Evolutionary conservation across 2,888 invertebrate species (phyloP), one percentile per base, ranked within the genome.

Genomic region (Chesias legatella): DNA sequence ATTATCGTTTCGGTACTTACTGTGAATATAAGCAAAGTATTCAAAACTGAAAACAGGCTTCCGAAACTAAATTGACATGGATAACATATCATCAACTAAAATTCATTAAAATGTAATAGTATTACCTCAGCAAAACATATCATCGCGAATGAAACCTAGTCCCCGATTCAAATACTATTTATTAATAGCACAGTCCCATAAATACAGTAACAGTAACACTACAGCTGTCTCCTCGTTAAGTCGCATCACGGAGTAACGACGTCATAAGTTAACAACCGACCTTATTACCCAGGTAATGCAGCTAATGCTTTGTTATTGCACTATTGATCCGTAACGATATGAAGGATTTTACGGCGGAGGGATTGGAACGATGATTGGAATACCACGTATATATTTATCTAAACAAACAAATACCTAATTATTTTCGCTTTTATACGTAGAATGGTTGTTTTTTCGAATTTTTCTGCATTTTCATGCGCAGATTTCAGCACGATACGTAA

Each of bases 261-360:
- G 57, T 62, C 55, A 67, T 62, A 65, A 63, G 64, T 67, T 73
- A 73, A 77, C 72, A 59, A 72, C 68, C 64, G 54, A 48, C 60
- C 60, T 67, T 76, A 74, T 71, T 67, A 65, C 68, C 53, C 59
- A 47, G 51, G 58, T 54, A 58, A 61, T 42, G 50, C 60, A 51
- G 57, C 64, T 73, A 72, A 73, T 69, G 64, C 70, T 55, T 59
- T 60, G 62, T 71, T 70, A 73, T 69, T 67, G 63, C 62, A 48
- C 59, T 59, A 63, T 63, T 59, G 47, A 45, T 45, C 39, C 26
- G 31, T 23, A 34, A 33, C 20, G 31, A 40, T 37, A 33, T 25
- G 22, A 9, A 32, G 23, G 31, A 35, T 30, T 41, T 45, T 36
- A 40, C 11, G 36, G 24, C 17, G n/a, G 27, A 44, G n/a, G 21